These are phyloP conservation scores for Epicampocera succincta DNA, from an alignment of 2,888 invertebrate genomes.

Conservation along the genomic window DNA sequence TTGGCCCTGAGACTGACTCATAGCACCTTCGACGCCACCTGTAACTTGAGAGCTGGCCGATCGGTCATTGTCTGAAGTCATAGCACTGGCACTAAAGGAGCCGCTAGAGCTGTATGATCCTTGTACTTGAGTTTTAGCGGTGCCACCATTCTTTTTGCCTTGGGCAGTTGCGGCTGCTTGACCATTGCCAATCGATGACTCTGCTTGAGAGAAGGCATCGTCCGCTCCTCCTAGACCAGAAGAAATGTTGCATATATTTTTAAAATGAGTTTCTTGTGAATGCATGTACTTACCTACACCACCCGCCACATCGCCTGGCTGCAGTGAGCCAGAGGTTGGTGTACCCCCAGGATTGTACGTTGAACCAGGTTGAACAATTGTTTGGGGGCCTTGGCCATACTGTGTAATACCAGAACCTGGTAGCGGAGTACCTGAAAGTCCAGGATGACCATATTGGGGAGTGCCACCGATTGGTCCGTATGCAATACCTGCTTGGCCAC, in stretches of 20 bases:
- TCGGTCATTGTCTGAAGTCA: conserved; percentile 88
- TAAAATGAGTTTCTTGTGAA: not conserved
- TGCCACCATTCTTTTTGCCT: conserved; percentile 88
- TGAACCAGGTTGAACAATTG: conserved; percentile 54
- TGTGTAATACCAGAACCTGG: conserved; percentile 37
- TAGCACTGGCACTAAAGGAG: conserved; percentile 91
- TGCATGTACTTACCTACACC: conserved; percentile 47
- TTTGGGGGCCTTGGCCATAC: conserved; percentile 64
- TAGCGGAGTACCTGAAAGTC: conserved; percentile 34
- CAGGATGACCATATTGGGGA: conserved; percentile 42
- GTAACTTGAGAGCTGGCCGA: conserved; percentile 85
- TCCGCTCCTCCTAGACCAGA: conserved; percentile 80
- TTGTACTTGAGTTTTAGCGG: conserved; percentile 91
- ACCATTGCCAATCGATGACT: conserved; percentile 84
- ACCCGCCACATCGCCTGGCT: conserved; percentile 38
- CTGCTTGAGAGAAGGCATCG: conserved; percentile 89
- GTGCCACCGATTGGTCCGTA: conserved; percentile 42
- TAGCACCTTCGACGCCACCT: conserved; percentile 88
- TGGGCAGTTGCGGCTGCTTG: conserved; percentile 89
- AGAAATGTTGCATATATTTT: not conserved
- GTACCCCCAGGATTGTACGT: conserved; percentile 58
- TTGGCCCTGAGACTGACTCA: conserved; percentile 88
- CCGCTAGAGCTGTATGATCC: conserved; percentile 90
- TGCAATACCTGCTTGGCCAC: conserved; percentile 41
- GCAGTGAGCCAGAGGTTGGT: conserved; percentile 47